These are phyloP conservation scores for Conus canariensis DNA, from an alignment of 2,888 invertebrate genomes.

Conservation along the genomic window DNA sequence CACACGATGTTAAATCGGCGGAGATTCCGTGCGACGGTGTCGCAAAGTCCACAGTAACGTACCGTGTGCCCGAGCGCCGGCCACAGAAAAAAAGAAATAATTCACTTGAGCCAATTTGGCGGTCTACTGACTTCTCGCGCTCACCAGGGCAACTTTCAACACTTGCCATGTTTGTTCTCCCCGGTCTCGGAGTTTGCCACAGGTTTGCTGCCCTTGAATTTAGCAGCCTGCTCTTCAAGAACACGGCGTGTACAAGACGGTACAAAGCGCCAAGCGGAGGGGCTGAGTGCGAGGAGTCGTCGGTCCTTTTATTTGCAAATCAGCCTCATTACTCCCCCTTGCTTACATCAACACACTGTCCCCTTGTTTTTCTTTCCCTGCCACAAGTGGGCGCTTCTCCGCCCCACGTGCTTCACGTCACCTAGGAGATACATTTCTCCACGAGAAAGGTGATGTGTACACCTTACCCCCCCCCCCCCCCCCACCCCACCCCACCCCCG, in stretches of 20 bases:
- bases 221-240: no score
- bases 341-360: constrained; percentile 26
- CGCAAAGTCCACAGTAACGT: background rate
- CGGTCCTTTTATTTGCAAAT: constrained; percentile 24
- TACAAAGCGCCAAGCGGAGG: background rate
- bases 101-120: background rate
- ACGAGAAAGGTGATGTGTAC: no score
- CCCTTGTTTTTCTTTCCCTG: constrained; percentile 19
- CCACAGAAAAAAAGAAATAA: no score
- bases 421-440: constrained; percentile 18
- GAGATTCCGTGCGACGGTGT: background rate
- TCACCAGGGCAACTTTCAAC: constrained; percentile 5
- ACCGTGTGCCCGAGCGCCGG: no score
- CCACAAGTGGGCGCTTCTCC: background rate
- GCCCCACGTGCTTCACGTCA: background rate
- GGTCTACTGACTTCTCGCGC: constrained; percentile 18
- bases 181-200: background rate
- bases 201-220: no score
- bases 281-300: background rate
- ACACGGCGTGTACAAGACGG: background rate
- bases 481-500: no score
- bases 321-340: constrained; percentile 23
- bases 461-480: no score
- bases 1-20: background rate
- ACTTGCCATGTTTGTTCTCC: constrained; percentile 32